Conservation (phyloP, 2,888 invertebrate species). For the Reticulitermes lucifugus region DNA sequence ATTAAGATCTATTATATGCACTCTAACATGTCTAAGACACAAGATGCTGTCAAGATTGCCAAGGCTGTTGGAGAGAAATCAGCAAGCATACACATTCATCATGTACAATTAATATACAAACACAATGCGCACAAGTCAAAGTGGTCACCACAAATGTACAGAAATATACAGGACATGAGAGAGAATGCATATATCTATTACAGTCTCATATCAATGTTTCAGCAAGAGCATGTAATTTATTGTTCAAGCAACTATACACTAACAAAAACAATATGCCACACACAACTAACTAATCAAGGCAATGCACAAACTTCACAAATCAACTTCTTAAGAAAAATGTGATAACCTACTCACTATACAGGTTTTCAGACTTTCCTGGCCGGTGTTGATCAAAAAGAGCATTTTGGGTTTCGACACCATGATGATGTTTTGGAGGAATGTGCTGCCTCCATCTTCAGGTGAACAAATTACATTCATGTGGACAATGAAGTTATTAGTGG, state of each 20-base stretch:
- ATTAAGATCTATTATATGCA: neutral
- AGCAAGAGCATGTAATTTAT: neutral
- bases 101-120: slow-evolving; percentile 5
- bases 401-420: no score
- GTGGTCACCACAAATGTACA: neutral
- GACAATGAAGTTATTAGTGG: no score
- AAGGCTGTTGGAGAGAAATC: neutral
- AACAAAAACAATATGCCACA: slow-evolving; percentile 8
- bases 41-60: slow-evolving; percentile 29
- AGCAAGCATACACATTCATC: neutral
- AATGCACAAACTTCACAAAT: no score
- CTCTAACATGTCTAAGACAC: neutral
- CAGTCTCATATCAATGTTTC: neutral
- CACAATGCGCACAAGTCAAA: neutral
- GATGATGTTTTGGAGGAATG: no score
- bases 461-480: no score
- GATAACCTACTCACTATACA: no score
- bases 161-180: no score
- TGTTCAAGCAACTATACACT: neutral
- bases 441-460: no score
- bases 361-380: no score
- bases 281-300: slow-evolving; percentile 55
- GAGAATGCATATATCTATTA: no score
- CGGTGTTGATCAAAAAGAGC: no score
- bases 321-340: no score